phyloP scores from a whole-genome alignment of 2,797 vertebrate species.

The Agapornis canus region DNA sequence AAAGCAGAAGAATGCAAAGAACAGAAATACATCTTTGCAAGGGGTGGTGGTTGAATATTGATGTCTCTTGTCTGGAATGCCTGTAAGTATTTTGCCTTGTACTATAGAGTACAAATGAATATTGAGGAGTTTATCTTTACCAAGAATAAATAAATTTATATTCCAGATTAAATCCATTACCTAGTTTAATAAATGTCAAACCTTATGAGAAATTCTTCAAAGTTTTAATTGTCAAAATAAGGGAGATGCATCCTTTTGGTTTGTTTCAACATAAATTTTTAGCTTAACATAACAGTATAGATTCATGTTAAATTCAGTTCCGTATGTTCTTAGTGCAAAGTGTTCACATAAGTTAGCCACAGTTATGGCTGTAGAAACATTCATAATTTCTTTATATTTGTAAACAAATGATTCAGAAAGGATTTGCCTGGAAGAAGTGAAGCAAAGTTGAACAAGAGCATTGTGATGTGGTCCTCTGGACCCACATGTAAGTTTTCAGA shows the following conservation, averaged over 20 bases:
- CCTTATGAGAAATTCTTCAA: accelerated
- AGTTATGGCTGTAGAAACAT: not conserved
- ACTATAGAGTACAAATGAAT: not conserved
- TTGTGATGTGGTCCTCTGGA: not conserved
- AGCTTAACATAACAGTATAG: not conserved
- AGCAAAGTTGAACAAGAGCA: not conserved
- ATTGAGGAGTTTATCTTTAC: not conserved
- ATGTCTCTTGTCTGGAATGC: not conserved
- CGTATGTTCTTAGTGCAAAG: not conserved
- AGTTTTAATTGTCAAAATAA: not conserved
- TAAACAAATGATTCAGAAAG: not conserved
- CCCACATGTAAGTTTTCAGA: not conserved
- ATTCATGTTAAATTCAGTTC: not conserved
- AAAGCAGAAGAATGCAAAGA: not conserved
- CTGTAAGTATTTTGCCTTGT: not conserved
- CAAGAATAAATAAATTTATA: not conserved
- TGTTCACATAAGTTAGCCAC: not conserved
- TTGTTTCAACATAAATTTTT: not conserved
- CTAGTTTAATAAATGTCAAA: not conserved
- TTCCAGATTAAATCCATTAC: not conserved
- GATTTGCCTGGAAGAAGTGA: not conserved
- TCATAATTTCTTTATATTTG: not conserved
- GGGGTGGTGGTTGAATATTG: not conserved
- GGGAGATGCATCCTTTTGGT: accelerated
- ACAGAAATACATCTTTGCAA: not conserved